A percentile compares a stretch with the other conserved stretches of the same genome.
These are phyloP conservation scores for Centropus bengalensis DNA, from an alignment of 2,113 vertebrate genomes.

Conservation along the genomic window DNA sequence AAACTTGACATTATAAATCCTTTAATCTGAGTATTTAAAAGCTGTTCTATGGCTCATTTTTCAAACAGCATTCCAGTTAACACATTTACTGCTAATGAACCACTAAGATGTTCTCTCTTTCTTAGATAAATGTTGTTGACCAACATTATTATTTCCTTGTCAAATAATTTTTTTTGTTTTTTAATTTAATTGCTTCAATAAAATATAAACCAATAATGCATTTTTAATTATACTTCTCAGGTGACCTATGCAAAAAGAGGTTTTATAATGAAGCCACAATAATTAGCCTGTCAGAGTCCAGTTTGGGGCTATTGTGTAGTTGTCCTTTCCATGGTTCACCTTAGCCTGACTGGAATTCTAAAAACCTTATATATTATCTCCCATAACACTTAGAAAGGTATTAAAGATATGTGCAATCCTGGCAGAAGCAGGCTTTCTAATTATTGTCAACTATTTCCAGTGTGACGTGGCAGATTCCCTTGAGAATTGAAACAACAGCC, in stretches of 20 bases:
- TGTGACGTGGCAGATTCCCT: conserved; percentile 85
- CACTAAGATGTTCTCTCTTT: conserved; percentile 84
- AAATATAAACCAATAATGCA: conserved; percentile 95
- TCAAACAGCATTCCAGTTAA: conserved; percentile 88
- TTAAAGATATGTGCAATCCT: conserved; percentile 84
- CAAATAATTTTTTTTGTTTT: conserved; percentile 95
- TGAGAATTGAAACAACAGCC: conserved; percentile 82
- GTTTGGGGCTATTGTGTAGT: conserved; percentile 94
- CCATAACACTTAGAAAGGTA: conserved; percentile 84
- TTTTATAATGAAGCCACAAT: conserved; percentile 95
- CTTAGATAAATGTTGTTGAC: conserved; percentile 95
- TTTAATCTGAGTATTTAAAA: conserved; percentile 93
- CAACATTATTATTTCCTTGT: conserved; percentile 97
- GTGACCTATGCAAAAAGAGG: conserved; percentile 97
- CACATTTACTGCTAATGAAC: conserved; percentile 89
- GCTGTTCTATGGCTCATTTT: conserved; percentile 89
- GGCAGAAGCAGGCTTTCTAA: conserved; percentile 84
- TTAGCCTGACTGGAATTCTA: conserved; percentile 89
- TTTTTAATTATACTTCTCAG: conserved; percentile 98
- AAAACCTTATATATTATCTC: conserved; percentile 88
- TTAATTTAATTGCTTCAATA: conserved; percentile 99
- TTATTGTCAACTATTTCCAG: conserved; percentile 86
- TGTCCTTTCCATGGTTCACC: conserved; percentile 88
- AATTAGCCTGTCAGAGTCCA: conserved; percentile 98
- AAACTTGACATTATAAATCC: conserved; percentile 98